Conservation (phyloP, 2,797 vertebrate genomes). For the Loriculus beryllinus region DNA sequence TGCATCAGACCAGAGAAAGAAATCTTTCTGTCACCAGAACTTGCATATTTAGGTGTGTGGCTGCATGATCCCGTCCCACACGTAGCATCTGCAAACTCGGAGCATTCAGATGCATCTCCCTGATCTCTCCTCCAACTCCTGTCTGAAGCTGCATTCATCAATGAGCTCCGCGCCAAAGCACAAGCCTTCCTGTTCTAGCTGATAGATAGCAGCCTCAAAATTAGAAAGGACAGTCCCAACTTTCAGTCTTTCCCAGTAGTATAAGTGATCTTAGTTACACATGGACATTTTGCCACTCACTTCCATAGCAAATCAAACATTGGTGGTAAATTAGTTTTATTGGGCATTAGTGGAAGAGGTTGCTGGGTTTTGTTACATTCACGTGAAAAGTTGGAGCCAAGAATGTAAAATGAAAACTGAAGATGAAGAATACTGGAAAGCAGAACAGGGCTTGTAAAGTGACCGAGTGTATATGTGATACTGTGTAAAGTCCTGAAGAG, state of each 20-base stretch:
- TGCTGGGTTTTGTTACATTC: neutral
- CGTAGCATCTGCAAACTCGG: neutral
- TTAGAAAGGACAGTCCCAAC: neutral
- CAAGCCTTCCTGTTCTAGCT: neutral
- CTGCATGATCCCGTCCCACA: neutral
- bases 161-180: neutral
- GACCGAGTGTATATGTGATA: neutral
- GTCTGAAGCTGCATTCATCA: neutral
- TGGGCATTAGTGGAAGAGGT: neutral
- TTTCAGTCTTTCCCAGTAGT: accelerated
- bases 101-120: neutral
- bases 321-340: neutral
- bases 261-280: neutral
- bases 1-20: neutral
- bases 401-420: neutral
- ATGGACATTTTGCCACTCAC: neutral
- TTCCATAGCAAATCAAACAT: accelerated
- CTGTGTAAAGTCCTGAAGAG: neutral
- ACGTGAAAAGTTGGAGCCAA: neutral
- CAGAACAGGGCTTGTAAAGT: neutral
- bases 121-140: neutral
- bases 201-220: neutral
- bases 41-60: neutral
- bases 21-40: neutral
- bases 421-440: neutral